Evolutionary conservation across 2,797 vertebrate species (phyloP), one percentile per base, ranked within the genome.

Genomic region (Paramormyrops hopkinsi): DNA sequence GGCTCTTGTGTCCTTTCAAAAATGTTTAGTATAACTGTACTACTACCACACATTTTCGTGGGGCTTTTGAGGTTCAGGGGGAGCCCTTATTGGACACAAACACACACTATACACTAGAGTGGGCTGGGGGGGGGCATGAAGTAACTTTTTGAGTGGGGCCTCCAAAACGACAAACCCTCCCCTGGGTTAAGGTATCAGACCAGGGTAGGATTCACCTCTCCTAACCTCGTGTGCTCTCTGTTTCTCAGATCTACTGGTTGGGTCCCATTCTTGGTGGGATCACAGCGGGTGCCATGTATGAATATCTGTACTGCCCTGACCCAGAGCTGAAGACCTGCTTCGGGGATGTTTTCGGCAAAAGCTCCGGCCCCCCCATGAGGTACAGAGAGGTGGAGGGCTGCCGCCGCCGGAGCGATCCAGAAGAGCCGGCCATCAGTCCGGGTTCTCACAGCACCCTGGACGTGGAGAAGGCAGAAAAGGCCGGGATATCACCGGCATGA

Each of bases 401-500:
- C 90, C 94, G 95, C 88, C 95, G 95, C 88, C 95, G 95, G 0
- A 91, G 95, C 14, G 96, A 97, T 84, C 93, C 94, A 0, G 97
- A 97, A 0, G 97, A 98, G 91, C 48, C 97, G 62, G 93, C 95
- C 89, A 92, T 97, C 90, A 98, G 97, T 90, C 95, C 96, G 0
- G 95, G 95, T 48, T 94, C 96, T 73, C 93, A 97, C 89, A 96
- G 96, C 0, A 93, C 95, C 87, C 50, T 96, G 8, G 96, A 97
- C 91, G 90, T 95, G 0, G 97, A 97, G 93, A 96, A 96, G 89
- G 94, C 92, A 0, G 97, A 97, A 90, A 98, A 97, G 93, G 98
- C 98, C 88, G 96, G 97, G 88, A 84, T 98, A 89, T 97, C 98
- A 62, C 97, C 97, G 0, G 97, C 97, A 97, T 99, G 98, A 99